phyloP scores from a whole-genome alignment of 1,140 invertebrate genomes.

The Helicorthomorpha holstii region DNA sequence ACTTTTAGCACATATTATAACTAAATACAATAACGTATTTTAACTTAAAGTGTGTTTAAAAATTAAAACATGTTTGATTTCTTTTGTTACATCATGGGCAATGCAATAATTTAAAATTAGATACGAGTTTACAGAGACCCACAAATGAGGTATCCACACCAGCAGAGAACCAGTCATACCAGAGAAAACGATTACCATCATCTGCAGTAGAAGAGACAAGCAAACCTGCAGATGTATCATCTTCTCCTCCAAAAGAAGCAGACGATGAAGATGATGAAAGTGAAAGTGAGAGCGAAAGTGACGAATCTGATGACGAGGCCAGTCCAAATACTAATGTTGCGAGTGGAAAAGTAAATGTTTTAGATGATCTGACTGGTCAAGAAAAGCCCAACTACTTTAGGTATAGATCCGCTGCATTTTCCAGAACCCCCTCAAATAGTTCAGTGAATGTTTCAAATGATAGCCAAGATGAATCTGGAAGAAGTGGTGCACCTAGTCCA shows the following conservation, averaged over 20 bases:
- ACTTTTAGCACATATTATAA: no score
- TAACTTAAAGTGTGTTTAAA: no score
- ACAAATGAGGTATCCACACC: no score
- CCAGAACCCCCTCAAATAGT: slow-evolving; percentile 8
- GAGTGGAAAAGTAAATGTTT: not conserved
- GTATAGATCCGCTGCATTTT: slow-evolving; percentile 5
- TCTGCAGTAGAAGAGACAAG: not conserved
- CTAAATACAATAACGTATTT: no score
- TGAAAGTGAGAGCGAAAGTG: slow-evolving; percentile 31
- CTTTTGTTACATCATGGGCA: no score
- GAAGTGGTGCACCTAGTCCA: not conserved
- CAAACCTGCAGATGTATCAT: not conserved
- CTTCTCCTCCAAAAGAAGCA: no score
- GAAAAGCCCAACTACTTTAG: slow-evolving; percentile 13
- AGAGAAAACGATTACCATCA: no score
- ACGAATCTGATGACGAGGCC: not conserved
- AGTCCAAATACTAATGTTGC: not conserved
- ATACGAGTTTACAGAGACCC: no score
- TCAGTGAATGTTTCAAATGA: slow-evolving; percentile 3
- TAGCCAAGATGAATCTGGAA: not conserved
- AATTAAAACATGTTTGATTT: no score
- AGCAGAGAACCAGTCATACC: no score
- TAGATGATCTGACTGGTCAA: slow-evolving; percentile 7
- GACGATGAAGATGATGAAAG: no score
- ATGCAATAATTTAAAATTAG: no score